Evolutionary conservation across 2,888 invertebrate species (phyloP).

Genomic region (Mantis religiosa): DNA sequence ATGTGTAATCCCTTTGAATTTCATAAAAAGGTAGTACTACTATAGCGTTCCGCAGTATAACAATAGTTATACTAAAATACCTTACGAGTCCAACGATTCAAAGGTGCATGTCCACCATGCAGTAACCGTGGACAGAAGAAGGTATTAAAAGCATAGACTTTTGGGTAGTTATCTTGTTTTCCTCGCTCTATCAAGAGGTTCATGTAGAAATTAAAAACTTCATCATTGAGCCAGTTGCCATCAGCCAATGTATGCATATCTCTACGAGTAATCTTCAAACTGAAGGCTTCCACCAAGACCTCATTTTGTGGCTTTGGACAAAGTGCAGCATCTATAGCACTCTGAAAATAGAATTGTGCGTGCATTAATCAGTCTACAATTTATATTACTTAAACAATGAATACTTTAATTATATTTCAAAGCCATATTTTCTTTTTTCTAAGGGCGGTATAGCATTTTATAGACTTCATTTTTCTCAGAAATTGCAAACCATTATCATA

Average conservation of each 20-base stretch:
- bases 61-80: conserved; percentile 41
- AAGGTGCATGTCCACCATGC: conserved; percentile 70
- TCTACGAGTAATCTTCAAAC: conserved; percentile 62
- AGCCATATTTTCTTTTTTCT: background rate
- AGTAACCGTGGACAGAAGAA: conserved; percentile 89
- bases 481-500: too few relatives aligned
- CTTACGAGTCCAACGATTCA: conserved; percentile 89
- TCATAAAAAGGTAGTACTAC: too few relatives aligned
- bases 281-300: conserved; percentile 58
- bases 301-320: conserved; percentile 58
- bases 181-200: conserved; percentile 81
- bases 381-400: background rate
- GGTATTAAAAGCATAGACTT: conserved; percentile 86
- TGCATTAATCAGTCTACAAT: background rate
- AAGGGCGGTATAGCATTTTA: too few relatives aligned
- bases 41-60: background rate
- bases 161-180: conserved; percentile 57
- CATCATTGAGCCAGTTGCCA: conserved; percentile 93
- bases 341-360: conserved; percentile 24
- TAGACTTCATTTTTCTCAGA: too few relatives aligned
- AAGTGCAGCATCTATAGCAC: conserved; percentile 52
- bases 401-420: background rate
- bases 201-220: conserved; percentile 94
- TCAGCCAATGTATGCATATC: conserved; percentile 80
- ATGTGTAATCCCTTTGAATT: too few relatives aligned